A percentile compares a stretch with the other conserved stretches of the same genome.
These are phyloP conservation scores for Euclidia mi DNA, from an alignment of 2,888 invertebrate genomes.

Conservation along the genomic window DNA sequence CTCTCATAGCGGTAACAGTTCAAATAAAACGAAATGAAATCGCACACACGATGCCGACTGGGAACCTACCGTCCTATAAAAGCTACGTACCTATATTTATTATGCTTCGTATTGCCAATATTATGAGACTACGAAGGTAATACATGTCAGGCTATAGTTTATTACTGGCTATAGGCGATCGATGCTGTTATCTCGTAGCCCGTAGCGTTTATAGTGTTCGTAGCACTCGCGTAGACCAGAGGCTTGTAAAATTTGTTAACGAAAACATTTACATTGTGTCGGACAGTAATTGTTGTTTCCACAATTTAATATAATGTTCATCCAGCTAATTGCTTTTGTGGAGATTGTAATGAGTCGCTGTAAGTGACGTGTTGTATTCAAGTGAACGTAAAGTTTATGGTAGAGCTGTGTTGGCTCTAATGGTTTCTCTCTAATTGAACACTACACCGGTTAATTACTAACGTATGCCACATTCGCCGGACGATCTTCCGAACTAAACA, in stretches of 20 bases:
- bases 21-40: conserved; percentile 77
- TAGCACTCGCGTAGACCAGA: conserved; percentile 10
- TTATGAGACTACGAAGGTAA: conserved; percentile 68
- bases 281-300: neutral
- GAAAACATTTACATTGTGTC: neutral
- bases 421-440: conserved; percentile 65
- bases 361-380: neutral
- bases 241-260: neutral
- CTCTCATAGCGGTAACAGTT: conserved; percentile 61
- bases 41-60: conserved; percentile 63
- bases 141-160: conserved; percentile 65
- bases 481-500: conserved; percentile 71
- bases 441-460: conserved; percentile 67
- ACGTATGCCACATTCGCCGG: conserved; percentile 60
- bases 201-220: conserved; percentile 15
- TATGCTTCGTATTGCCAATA: conserved; percentile 61
- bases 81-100: conserved; percentile 57
- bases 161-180: conserved; percentile 61
- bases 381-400: neutral
- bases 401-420: conserved; percentile 47
- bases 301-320: neutral
- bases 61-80: conserved; percentile 59
- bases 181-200: conserved; percentile 29
- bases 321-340: neutral
- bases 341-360: neutral